phyloP scores from a whole-genome alignment of 1,140 invertebrate species.

The Andricus grossulariae region DNA sequence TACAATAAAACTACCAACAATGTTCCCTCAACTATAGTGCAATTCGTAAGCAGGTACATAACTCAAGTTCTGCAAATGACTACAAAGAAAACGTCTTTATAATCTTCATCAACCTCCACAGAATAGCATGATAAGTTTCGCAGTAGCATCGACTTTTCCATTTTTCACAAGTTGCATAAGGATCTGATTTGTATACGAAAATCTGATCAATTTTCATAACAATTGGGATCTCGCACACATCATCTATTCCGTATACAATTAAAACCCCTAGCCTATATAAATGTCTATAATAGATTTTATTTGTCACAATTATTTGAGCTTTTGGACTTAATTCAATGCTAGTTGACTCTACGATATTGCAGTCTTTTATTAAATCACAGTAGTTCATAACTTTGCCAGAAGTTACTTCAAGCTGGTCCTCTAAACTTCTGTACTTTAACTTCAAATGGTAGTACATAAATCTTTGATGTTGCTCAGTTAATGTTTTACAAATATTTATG shows the following conservation, averaged over 20 bases:
- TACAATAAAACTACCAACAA: constrained; percentile 1
- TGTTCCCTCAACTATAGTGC: neutral
- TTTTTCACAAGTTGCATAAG: neutral
- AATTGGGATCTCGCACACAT: neutral
- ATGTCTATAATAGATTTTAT: neutral
- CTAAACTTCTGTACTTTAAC: neutral
- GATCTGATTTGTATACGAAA: neutral
- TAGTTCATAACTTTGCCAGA: neutral
- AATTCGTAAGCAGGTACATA: neutral
- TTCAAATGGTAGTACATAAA: too few relatives aligned
- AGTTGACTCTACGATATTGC: neutral
- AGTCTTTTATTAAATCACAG: constrained; percentile 1
- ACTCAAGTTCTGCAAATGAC: constrained; percentile 1
- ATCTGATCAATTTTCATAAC: neutral
- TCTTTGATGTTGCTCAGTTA: too few relatives aligned
- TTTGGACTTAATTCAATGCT: neutral
- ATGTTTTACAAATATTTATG: too few relatives aligned
- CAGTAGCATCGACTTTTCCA: neutral
- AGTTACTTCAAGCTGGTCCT: too few relatives aligned
- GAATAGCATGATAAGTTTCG: neutral
- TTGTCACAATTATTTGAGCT: neutral
- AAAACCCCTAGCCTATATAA: neutral
- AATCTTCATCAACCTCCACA: neutral
- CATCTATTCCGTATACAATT: neutral
- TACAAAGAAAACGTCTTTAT: neutral